phyloP scores from a whole-genome alignment of 64 coral and sea anemone genomes.

The Pocillopora verrucosa region DNA sequence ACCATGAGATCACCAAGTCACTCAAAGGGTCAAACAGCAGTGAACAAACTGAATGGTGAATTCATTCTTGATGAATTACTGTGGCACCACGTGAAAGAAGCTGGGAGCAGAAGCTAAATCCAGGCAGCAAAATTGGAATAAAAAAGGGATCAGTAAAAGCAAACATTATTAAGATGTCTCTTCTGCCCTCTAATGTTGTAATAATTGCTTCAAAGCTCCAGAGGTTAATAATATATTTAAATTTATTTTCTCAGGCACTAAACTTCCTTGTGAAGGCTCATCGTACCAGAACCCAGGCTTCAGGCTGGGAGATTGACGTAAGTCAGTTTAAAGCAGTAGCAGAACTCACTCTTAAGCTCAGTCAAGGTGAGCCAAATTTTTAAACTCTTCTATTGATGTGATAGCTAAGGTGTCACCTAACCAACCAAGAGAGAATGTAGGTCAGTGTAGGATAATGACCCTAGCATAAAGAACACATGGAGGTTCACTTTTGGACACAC shows the following conservation, averaged over 20 bases:
- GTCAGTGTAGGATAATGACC: too few relatives aligned
- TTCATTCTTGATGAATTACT: background rate
- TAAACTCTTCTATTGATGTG: background rate
- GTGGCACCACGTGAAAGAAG: background rate
- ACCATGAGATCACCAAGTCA: too few relatives aligned
- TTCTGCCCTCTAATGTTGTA: too few relatives aligned
- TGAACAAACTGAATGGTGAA: background rate
- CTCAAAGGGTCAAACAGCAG: too few relatives aligned
- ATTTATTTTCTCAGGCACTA: constrained; percentile 54
- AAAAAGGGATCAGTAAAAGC: too few relatives aligned
- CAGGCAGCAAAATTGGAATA: too few relatives aligned
- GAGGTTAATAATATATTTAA: background rate
- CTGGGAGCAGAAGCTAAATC: too few relatives aligned
- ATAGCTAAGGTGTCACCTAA: background rate
- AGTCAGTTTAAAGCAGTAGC: constrained; percentile 69
- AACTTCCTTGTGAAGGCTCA: constrained; percentile 88
- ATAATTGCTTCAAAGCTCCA: background rate
- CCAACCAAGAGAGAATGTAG: too few relatives aligned
- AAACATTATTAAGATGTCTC: too few relatives aligned
- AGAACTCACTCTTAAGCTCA: constrained; percentile 49
- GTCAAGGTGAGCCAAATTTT: constrained; percentile 54
- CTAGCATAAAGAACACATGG: too few relatives aligned
- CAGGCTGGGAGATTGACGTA: constrained; percentile 73
- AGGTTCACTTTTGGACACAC: too few relatives aligned
- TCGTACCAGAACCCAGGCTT: constrained; percentile 65